These are phyloP conservation scores for Drosophila virilis DNA, from an alignment of 1,140 invertebrate genomes.

Conservation along the genomic window DNA sequence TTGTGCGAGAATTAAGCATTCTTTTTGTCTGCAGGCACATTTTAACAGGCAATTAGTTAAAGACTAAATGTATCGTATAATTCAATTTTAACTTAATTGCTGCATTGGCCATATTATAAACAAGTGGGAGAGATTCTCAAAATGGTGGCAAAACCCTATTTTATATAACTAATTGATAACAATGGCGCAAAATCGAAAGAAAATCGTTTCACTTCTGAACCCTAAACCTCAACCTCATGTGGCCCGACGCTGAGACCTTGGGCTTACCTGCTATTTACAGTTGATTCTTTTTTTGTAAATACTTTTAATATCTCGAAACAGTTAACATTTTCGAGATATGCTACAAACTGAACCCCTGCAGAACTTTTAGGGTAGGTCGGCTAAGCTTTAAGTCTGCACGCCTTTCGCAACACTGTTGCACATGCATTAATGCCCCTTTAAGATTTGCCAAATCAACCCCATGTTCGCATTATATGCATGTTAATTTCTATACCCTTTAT, in stretches of 20 bases:
- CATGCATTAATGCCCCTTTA: conserved; percentile 44
- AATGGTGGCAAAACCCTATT: no score
- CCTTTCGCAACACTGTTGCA: conserved; percentile 52
- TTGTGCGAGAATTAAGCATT: conserved; percentile 20
- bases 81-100: conserved; percentile 27
- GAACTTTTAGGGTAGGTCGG: conserved; percentile 66
- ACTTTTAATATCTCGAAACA: not conserved
- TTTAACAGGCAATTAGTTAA: conserved; percentile 36
- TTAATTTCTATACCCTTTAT: conserved; percentile 26
- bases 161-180: no score
- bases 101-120: no score
- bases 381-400: conserved; percentile 1
- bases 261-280: not conserved
- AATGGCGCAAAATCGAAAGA: no score
- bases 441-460: conserved; percentile 36
- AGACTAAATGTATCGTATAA: conserved; percentile 42
- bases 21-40: not conserved
- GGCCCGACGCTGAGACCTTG: no score
- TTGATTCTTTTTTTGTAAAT: not conserved
- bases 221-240: no score
- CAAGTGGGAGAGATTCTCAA: no score
- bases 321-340: not conserved
- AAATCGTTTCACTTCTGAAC: no score
- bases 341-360: not conserved
- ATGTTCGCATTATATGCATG: conserved; percentile 32